Percentiles rank a stretch among this genome's conserved stretches.
Evolutionary conservation across 2,797 vertebrate species (phyloP).

Genomic region (Thamnophis elegans): DNA sequence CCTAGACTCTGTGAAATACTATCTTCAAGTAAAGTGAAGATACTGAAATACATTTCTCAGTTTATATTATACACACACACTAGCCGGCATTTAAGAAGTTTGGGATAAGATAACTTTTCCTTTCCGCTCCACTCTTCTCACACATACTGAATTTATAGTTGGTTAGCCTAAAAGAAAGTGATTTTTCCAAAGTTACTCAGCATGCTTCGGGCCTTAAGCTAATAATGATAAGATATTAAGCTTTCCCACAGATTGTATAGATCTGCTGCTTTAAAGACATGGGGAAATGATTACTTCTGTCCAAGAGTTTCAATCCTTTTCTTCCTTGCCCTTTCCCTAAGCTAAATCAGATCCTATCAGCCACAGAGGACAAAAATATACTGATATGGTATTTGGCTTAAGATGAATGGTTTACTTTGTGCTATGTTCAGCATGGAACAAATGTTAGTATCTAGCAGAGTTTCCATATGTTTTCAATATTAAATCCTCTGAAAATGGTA

Average conservation of each 20-base stretch:
- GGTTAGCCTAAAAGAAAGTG: background rate
- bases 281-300: background rate
- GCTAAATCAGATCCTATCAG: background rate
- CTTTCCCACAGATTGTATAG: background rate
- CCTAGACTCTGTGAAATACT: background rate
- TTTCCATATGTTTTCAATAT: background rate
- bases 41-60: background rate
- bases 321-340: background rate
- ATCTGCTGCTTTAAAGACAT: background rate
- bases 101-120: background rate
- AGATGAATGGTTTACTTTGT: background rate
- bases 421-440: constrained; percentile 11
- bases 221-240: background rate
- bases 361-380: background rate
- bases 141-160: background rate
- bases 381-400: background rate
- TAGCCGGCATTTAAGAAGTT: background rate
- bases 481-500: constrained; percentile 14
- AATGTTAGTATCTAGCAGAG: constrained; percentile 17
- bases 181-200: background rate
- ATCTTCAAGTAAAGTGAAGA: background rate
- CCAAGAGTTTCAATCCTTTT: background rate
- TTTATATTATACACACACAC: background rate
- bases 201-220: background rate
- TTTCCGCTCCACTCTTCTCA: background rate